These are phyloP conservation scores for Micromussa lordhowensis DNA, from an alignment of 92 coral and sea anemone species.

Conservation along the genomic window DNA sequence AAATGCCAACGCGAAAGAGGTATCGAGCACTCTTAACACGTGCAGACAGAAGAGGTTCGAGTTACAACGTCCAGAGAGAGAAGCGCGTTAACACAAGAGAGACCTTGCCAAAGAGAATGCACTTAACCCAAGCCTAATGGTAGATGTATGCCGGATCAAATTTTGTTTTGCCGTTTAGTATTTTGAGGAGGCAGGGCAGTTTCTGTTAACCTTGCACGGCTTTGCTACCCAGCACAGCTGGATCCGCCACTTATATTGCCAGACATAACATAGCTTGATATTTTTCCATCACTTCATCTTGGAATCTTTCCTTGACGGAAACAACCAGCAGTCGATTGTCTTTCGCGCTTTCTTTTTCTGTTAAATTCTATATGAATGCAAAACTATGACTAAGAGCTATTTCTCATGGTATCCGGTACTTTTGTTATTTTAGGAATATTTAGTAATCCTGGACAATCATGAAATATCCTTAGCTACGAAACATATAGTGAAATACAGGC, in stretches of 20 bases:
- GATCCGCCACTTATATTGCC: neutral
- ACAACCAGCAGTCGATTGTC: neutral
- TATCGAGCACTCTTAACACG: neutral
- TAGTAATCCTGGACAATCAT: neutral
- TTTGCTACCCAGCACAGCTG: neutral
- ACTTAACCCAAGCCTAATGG: neutral
- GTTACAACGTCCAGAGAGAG: neutral
- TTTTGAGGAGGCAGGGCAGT: neutral
- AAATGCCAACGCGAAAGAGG: neutral
- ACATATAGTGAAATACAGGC: too few species aligned
- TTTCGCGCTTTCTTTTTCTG: neutral
- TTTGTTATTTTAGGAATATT: neutral
- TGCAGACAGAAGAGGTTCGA: neutral
- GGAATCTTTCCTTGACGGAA: neutral
- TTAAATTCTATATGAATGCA: neutral
- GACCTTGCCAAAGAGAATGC: neutral
- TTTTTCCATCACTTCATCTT: neutral
- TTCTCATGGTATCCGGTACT: neutral
- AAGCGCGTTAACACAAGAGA: neutral
- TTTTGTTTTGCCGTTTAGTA: neutral
- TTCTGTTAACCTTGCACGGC: neutral
- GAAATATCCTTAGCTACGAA: too few species aligned
- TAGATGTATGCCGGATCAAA: neutral
- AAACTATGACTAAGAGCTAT: neutral
- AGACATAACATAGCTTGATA: conserved; percentile 1